Evolutionary conservation across 2,113 vertebrate genomes (phyloP).

Genomic region (Xiphias gladius): DNA sequence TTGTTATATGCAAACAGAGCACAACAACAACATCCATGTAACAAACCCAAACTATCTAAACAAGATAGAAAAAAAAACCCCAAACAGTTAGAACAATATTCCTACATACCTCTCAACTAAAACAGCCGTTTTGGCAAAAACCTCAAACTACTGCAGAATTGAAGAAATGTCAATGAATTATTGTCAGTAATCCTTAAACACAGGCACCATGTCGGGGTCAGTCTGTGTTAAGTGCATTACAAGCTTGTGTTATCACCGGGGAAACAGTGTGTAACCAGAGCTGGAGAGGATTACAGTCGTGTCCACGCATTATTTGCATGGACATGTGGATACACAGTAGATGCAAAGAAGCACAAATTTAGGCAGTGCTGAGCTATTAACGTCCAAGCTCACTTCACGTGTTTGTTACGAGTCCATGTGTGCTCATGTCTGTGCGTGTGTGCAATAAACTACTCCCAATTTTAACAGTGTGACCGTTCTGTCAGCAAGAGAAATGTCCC

Average conservation of each 20-base stretch:
- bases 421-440: neutral
- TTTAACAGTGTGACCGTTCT: neutral
- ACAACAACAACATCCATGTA: too few species aligned
- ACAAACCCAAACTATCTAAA: neutral
- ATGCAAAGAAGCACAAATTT: neutral
- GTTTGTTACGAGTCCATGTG: neutral
- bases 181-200: neutral
- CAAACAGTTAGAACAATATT: neutral
- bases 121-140: neutral
- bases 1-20: too few species aligned
- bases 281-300: constrained; percentile 38
- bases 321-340: neutral
- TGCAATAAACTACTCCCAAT: neutral
- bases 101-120: too few species aligned
- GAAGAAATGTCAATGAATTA: constrained; percentile 14
- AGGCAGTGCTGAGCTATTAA: neutral
- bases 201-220: constrained; percentile 51
- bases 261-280: constrained; percentile 51
- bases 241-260: constrained; percentile 54
- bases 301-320: constrained; percentile 34
- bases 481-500: neutral
- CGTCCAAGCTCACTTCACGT: neutral
- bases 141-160: neutral
- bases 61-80: neutral
- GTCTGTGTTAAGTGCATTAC: constrained; percentile 63